These are phyloP conservation scores for Odontomyia ornata DNA, from an alignment of 2,888 invertebrate species.

Conservation along the genomic window DNA sequence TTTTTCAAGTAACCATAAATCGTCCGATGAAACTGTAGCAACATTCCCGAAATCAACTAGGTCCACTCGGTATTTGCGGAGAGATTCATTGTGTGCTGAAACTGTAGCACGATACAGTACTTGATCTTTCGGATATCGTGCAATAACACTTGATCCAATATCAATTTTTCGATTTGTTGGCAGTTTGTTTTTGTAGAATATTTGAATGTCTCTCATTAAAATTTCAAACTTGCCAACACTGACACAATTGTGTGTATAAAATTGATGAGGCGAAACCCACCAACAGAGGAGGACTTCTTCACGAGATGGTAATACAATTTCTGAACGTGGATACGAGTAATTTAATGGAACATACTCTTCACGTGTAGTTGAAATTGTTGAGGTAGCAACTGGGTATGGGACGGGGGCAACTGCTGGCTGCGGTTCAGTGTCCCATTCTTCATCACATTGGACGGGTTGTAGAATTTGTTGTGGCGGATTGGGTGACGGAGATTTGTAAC, in stretches of 20 bases:
- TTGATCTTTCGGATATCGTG: conserved; percentile 75
- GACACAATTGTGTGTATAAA: conserved; percentile 71
- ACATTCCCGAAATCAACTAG: conserved; percentile 83
- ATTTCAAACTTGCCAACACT: conserved; percentile 69
- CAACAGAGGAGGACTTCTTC: conserved; percentile 74
- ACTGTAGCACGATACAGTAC: conserved; percentile 77
- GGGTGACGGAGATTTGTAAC: neutral
- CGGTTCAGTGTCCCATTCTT: conserved; percentile 6
- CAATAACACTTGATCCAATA: conserved; percentile 73
- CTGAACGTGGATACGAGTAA: conserved; percentile 65
- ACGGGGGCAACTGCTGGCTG: conserved; percentile 18
- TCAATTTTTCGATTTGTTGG: conserved; percentile 60
- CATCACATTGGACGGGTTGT: neutral
- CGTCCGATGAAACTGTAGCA: conserved; percentile 69
- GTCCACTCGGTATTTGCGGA: conserved; percentile 72
- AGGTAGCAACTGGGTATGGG: conserved; percentile 14
- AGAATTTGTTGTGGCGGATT: neutral
- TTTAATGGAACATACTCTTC: conserved; percentile 66
- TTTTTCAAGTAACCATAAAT: conserved; percentile 76
- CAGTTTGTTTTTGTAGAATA: conserved; percentile 68
- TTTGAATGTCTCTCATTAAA: conserved; percentile 78
- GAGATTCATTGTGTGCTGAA: conserved; percentile 67
- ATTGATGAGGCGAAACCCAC: conserved; percentile 79
- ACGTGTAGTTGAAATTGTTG: neutral
- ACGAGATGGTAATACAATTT: conserved; percentile 66